These are phyloP conservation scores for Papilio aristodemus DNA, from an alignment of 1,140 invertebrate genomes.

Conservation along the genomic window DNA sequence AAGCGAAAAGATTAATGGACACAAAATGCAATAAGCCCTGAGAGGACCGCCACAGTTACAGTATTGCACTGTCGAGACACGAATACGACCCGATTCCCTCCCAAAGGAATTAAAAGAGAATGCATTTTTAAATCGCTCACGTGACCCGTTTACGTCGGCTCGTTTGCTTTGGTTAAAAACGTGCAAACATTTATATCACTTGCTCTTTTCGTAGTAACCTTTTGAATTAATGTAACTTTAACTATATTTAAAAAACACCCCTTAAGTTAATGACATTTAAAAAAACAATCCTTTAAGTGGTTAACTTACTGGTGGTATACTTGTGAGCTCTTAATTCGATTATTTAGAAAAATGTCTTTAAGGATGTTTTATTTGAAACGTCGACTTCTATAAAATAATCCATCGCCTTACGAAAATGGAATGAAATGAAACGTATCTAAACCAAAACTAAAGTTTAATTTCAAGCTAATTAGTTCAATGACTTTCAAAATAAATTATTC, in stretches of 20 bases:
- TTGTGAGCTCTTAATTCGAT: too few species aligned
- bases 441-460: too few species aligned
- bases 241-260: not conserved
- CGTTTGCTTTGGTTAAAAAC: slow-evolving; percentile 12
- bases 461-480: too few species aligned
- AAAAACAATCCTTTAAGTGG: too few species aligned
- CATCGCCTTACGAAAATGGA: too few species aligned
- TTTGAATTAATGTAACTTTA: not conserved
- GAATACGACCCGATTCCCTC: slow-evolving; percentile 44
- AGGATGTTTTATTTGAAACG: too few species aligned
- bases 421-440: too few species aligned
- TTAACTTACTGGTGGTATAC: too few species aligned
- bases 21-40: slow-evolving; percentile 71
- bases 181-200: not conserved
- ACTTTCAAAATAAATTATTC: not conserved
- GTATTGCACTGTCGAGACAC: slow-evolving; percentile 63
- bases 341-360: too few species aligned
- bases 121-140: slow-evolving; percentile 43
- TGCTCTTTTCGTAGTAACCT: not conserved
- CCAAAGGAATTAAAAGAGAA: slow-evolving; percentile 50
- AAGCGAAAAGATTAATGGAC: slow-evolving; percentile 74
- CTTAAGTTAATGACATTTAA: too few species aligned
- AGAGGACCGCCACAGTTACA: slow-evolving; percentile 50
- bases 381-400: too few species aligned
- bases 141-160: slow-evolving; percentile 6